A percentile compares a stretch with the other conserved stretches of the same genome.
These are phyloP conservation scores for Fragum whitleyi DNA, from an alignment of 2,888 invertebrate genomes.

Conservation along the genomic window DNA sequence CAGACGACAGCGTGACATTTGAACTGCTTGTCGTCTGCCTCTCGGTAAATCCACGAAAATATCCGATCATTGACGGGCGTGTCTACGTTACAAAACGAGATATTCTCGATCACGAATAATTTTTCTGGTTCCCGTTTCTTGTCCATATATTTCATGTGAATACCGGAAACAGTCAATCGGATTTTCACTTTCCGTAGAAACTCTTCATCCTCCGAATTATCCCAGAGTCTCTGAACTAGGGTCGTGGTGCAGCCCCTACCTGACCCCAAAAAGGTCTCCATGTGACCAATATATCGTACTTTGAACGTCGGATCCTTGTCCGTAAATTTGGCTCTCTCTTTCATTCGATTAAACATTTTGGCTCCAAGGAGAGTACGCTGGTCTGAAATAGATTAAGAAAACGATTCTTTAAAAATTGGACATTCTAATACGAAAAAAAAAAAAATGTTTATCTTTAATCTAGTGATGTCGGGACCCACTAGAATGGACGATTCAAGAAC, in stretches of 20 bases:
- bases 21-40: conserved; percentile 53
- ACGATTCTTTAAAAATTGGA: too few relatives aligned
- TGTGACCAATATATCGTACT: conserved; percentile 76
- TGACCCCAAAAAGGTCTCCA: conserved; percentile 75
- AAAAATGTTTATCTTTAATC: too few relatives aligned
- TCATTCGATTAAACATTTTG: conserved; percentile 73
- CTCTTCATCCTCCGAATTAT: conserved; percentile 75
- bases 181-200: conserved; percentile 69
- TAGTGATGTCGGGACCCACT: too few relatives aligned
- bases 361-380: neutral
- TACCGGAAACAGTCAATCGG: conserved; percentile 70
- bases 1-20: conserved; percentile 79
- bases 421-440: too few relatives aligned
- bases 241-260: conserved; percentile 77
- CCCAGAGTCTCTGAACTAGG: conserved; percentile 80
- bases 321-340: conserved; percentile 77
- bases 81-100: conserved; percentile 81
- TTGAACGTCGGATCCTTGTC: conserved; percentile 78
- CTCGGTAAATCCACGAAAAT: conserved; percentile 79
- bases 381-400: neutral
- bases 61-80: conserved; percentile 74
- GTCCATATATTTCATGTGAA: conserved; percentile 69
- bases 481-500: too few relatives aligned
- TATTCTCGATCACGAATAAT: conserved; percentile 76
- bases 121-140: conserved; percentile 65